Evolutionary conservation across 2,888 invertebrate species (phyloP), one percentile per base, ranked within the genome.

Genomic region (Reticulitermes lucifugus): DNA sequence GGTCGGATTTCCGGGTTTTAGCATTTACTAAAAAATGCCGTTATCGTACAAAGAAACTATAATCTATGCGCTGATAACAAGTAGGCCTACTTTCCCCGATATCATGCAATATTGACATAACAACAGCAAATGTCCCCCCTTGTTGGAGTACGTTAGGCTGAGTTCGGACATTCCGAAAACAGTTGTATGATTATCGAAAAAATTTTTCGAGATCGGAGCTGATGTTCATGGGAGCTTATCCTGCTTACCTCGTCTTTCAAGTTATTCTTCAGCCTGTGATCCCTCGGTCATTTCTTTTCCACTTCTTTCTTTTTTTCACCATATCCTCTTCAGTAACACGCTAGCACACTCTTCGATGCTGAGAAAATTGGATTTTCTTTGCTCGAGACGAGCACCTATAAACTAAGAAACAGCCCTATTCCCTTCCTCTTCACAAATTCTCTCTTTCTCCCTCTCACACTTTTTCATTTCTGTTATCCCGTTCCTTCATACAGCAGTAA

Each of bases 351-450:
- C 60, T 60, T 60, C 65, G 25, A 25, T 65, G 65, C 65, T n/a
- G 65, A 65, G 65, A 65, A 65, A 65, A 65, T 65, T 65, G 65
- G 65, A 65, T 65, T 65, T 65, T 65, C 65, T 65, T 65, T 65
- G 25, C 65, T 25, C n/a, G 6, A 65, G 65, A 25, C n/a, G 3
- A 65, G 65, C n/a, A 65, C 65, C n/a, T 65, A 65, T 65, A 65
- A 65, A 65, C 65, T 25, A 65, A 65, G 65, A 65, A 65, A 25
- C n/a, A 65, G n/a, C 65, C 65, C 25, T 65, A 65, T 65, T 65
- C 65, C 6, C 65, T 65, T n/a, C n/a, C 9, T 25, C 25, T 12
- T n/a, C n/a, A 65, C 4, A 65, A n/a, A 2, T 9, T 65, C n/a
- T 10, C 65, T 65, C 25, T 65, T 65, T 65, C 65, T n/a, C 10